A percentile compares a stretch with the other conserved stretches of the same genome.
Conservation (phyloP, 2,113 vertebrate genomes). For the Callocephalon fimbriatum region DNA sequence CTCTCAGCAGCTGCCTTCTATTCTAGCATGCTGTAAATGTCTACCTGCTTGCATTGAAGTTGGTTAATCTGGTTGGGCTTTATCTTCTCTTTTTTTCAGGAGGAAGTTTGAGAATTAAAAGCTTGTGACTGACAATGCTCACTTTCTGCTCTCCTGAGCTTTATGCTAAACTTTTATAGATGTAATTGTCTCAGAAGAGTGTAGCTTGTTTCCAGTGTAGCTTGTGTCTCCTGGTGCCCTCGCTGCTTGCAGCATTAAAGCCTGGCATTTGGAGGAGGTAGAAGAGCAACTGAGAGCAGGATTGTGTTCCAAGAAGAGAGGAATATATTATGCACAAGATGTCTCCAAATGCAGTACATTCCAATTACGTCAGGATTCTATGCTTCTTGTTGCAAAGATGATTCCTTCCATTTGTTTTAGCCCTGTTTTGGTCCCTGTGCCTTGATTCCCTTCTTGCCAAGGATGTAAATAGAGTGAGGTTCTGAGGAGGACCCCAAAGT, state of each 20-base stretch:
- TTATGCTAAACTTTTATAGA: not conserved
- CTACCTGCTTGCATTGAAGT: constrained; percentile 37
- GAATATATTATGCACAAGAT: not conserved
- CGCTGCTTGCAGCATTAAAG: rapidly evolving
- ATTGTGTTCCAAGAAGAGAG: rapidly evolving
- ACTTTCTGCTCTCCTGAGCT: constrained; percentile 3
- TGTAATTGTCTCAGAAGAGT: not conserved
- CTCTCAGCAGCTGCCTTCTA: not conserved
- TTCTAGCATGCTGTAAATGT: not conserved
- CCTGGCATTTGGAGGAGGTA: not conserved
- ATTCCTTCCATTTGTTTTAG: not conserved
- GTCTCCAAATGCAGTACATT: not conserved
- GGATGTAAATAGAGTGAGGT: not conserved
- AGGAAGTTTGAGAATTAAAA: not conserved
- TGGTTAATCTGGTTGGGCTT: not conserved
- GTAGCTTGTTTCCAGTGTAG: not conserved
- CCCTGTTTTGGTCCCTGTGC: not conserved
- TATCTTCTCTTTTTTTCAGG: constrained; percentile 34
- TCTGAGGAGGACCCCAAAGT: not conserved
- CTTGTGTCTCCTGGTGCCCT: not conserved
- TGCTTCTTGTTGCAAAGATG: not conserved
- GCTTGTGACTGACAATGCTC: not conserved
- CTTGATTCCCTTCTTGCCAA: not conserved
- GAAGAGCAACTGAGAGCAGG: not conserved
- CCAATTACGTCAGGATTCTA: not conserved